A percentile compares a stretch with the other conserved stretches of the same genome.
phyloP scores from a whole-genome alignment of 1,140 invertebrate species.

The Achroia grisella region DNA sequence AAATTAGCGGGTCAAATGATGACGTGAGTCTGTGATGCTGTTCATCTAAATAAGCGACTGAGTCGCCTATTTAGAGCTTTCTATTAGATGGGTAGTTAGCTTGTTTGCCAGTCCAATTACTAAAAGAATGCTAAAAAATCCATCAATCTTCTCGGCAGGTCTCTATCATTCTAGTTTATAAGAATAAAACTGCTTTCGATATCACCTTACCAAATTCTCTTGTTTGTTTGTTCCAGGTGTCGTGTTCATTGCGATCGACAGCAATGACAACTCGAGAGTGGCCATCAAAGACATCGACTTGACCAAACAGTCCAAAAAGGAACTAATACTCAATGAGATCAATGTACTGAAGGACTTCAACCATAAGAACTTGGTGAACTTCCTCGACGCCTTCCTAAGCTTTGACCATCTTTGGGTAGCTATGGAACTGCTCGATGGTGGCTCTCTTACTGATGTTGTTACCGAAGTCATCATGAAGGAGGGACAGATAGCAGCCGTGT shows the following conservation, averaged over 20 bases:
- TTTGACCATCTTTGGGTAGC: slow-evolving; percentile 94
- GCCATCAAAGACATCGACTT: slow-evolving; percentile 98
- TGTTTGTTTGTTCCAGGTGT: slow-evolving; percentile 76
- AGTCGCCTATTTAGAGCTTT: too few species aligned
- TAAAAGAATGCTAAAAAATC: too few species aligned
- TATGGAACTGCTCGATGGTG: slow-evolving; percentile 97
- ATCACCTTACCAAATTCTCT: too few species aligned
- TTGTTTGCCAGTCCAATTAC: too few species aligned
- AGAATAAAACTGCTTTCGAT: too few species aligned
- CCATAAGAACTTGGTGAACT: slow-evolving; percentile 98
- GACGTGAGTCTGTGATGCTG: too few species aligned
- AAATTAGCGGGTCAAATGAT: too few species aligned
- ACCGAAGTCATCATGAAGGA: slow-evolving; percentile 99
- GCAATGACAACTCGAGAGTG: slow-evolving; percentile 84
- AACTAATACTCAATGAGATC: slow-evolving; percentile 96
- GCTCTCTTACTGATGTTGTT: slow-evolving; percentile 97
- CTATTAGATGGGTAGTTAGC: too few species aligned
- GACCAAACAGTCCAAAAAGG: slow-evolving; percentile 94
- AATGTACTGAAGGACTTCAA: slow-evolving; percentile 94
- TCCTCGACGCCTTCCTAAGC: slow-evolving; percentile 92
- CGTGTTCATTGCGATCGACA: slow-evolving; percentile 92
- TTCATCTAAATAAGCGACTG: too few species aligned
- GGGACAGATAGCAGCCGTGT: slow-evolving; percentile 96
- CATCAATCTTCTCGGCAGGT: too few species aligned
- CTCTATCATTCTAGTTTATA: too few species aligned